These are phyloP conservation scores for Amazona guildingii DNA, from an alignment of 2,113 vertebrate genomes.

Conservation along the genomic window DNA sequence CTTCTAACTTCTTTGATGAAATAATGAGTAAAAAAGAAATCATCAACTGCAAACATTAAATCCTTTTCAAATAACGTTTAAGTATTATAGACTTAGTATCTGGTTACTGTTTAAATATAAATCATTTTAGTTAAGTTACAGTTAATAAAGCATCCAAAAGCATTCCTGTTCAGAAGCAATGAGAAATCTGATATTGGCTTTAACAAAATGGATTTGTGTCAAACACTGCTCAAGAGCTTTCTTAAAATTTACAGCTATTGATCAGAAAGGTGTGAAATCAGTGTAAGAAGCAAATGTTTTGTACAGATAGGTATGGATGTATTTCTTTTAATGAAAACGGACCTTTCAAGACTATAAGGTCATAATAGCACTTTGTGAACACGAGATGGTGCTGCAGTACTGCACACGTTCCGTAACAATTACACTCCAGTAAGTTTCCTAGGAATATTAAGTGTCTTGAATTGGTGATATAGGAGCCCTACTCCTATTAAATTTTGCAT, in stretches of 20 bases:
- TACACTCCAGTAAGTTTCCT: not conserved
- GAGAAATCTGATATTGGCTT: not conserved
- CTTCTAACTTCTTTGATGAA: not conserved
- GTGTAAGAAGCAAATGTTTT: not conserved
- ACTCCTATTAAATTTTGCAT: not conserved
- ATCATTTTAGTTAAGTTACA: not conserved
- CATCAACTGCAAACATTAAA: not conserved
- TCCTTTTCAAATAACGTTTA: not conserved
- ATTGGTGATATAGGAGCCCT: rapidly evolving
- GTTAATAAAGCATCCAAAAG: not conserved
- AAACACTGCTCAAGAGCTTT: not conserved
- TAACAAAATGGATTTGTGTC: not conserved
- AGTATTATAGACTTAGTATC: not conserved
- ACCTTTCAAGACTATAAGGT: not conserved
- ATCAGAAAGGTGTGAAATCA: not conserved
- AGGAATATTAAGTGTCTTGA: not conserved
- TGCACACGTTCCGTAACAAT: not conserved
- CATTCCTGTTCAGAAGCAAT: not conserved
- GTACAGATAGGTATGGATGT: not conserved
- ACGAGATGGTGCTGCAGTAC: slow-evolving; percentile 66
- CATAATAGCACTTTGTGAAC: not conserved
- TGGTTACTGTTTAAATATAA: not conserved
- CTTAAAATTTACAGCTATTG: not conserved
- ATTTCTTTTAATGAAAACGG: not conserved
- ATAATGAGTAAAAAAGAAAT: not conserved